Evolutionary conservation across 2,797 vertebrate genomes (phyloP).

Genomic region (Dipus sagitta): DNA sequence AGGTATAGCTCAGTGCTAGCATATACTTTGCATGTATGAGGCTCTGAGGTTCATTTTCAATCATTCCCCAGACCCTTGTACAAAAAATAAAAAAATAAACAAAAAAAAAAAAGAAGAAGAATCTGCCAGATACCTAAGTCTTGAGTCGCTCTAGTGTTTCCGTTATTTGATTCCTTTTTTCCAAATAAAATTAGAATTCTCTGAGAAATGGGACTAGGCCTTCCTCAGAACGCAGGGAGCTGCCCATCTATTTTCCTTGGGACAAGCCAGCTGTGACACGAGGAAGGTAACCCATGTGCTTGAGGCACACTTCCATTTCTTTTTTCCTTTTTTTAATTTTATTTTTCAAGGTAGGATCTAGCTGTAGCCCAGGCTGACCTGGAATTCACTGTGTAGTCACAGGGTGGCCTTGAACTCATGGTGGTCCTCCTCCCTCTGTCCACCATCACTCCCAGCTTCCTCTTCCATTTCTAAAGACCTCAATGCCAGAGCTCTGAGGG

Average conservation of each 20-base stretch:
- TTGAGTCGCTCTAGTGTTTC: not conserved
- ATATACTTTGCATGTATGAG: not conserved
- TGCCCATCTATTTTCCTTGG: not conserved
- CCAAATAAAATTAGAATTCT: constrained; percentile 11
- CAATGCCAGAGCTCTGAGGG: no score
- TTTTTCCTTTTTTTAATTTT: no score
- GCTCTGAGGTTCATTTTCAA: not conserved
- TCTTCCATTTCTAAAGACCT: no score
- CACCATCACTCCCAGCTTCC: no score
- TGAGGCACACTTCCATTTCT: no score
- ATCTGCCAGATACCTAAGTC: not conserved
- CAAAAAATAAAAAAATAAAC: not conserved
- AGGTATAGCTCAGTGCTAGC: not conserved
- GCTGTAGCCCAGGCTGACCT: no score
- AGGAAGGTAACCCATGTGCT: no score
- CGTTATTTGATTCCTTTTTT: not conserved
- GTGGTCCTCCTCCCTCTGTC: no score
- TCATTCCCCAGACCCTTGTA: not conserved
- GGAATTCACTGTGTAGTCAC: no score
- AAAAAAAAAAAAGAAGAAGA: not conserved
- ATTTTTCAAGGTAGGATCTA: no score
- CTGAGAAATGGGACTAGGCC: not conserved
- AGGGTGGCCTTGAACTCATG: no score
- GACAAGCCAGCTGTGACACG: not conserved
- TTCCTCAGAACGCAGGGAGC: not conserved